Base-by-base conservation (phyloP, 1,140 invertebrate species). In the Leptinotarsa undecemlineata region DNA sequence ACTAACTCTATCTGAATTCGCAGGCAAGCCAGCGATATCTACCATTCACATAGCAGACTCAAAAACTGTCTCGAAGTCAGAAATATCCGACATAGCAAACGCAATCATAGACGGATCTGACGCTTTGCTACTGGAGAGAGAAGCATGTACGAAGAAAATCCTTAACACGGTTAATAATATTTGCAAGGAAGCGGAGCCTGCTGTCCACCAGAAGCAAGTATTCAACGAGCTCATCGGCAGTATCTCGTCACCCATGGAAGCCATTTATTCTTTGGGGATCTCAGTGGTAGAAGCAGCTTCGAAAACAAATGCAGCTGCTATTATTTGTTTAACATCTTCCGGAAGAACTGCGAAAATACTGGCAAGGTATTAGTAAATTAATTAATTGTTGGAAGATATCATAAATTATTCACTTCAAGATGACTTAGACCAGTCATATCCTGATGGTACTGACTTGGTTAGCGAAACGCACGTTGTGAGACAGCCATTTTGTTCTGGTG, bases 291-390 rank as follows among this genome's bases (percentile, higher is more conserved):
- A 95, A 78, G 93, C 94, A 4, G 93, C 95, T 0, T 89, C 93
- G 76, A 92, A 94, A 80, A 90, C 89, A 73, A 88, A 92, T 80
- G 95, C 95, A 1, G 89, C 91, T 4, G 94, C 93, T 2, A 96
- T 97, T 72, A 91, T 97, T 62, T 91, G 95, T 26, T 88, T 96
- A 17, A 97, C 96, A 33, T 95, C 93, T 1, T 92, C 93, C 3
- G 96, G 96, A 68, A 89, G 90, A 71, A 91, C 92, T 2, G 93
- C 94, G 2, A 89, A 91, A 81, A 82, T 94, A 47, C 88, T 96
- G 57, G 90, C 95, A 2, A 73, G 63, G 72, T 72, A 72, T 57
- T 64, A 17, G 14, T 57, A 3, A 11, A 42, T 42, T 11, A 42
- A 42, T 42, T 42, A 11, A 3, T 42, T 42, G 33, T 11, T 11